phyloP scores from a whole-genome alignment of 1,140 invertebrate genomes.

The Gonatopus flavifemur region DNA sequence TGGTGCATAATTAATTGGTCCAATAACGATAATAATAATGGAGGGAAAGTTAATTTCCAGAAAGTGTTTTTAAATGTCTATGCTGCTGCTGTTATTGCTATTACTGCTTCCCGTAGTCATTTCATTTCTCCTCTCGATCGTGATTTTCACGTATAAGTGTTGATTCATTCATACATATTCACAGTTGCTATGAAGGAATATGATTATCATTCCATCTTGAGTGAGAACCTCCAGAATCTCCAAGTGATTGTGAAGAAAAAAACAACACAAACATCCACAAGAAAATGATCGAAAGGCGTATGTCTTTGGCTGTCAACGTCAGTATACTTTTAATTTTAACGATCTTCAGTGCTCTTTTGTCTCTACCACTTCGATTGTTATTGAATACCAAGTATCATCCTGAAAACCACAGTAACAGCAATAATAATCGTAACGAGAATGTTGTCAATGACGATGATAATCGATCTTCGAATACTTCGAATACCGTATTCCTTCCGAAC shows the following conservation, averaged over 20 bases:
- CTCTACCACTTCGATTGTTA: slow-evolving; percentile 39
- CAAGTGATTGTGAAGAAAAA: no score
- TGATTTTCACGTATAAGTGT: no score
- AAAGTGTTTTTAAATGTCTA: background rate
- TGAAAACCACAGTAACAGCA: slow-evolving; percentile 6
- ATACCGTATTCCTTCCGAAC: no score
- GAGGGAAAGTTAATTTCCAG: slow-evolving; percentile 4
- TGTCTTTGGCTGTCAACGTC: slow-evolving; percentile 43
- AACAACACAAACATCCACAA: slow-evolving; percentile 2
- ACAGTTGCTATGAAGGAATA: no score
- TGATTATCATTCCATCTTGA: no score
- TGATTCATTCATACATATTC: no score
- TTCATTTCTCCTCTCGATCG: no score
- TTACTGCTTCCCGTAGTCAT: no score
- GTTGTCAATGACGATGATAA: slow-evolving; percentile 3
- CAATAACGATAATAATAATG: slow-evolving; percentile 1
- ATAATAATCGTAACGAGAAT: background rate
- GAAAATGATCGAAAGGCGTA: slow-evolving; percentile 26
- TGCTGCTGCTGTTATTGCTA: no score
- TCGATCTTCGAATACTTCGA: slow-evolving; percentile 36
- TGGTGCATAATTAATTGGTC: background rate
- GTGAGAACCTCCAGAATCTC: no score
- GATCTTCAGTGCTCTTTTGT: slow-evolving; percentile 43
- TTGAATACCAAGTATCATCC: slow-evolving; percentile 36
- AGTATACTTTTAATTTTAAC: slow-evolving; percentile 38